Evolutionary conservation across 1,140 invertebrate genomes (phyloP), one percentile per base, ranked within the genome.

Genomic region (Monochamus saltuarius): DNA sequence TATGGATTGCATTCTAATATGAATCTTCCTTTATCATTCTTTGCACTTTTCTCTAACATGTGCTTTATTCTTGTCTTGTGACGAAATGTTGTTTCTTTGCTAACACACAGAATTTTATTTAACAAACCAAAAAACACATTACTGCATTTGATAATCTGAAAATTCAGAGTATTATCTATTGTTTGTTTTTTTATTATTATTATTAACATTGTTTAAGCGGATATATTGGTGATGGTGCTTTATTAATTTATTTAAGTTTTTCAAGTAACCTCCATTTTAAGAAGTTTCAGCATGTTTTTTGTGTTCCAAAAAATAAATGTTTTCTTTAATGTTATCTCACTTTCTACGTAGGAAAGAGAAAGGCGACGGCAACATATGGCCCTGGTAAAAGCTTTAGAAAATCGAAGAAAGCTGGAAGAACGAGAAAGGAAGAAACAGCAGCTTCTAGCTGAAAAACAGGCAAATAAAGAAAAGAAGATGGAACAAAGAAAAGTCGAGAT

Each of bases 311-410:
- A 29, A 29, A 29, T n/a, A 29, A 3, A 29, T 29, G 6, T 29
- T 29, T 29, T 29, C 22, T 29, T 29, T 29, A 29, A 29, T 29
- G 22, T 3, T 3, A 29, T 29, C 2, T 29, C 22, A 29, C 22
- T 29, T 54, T 47, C 56, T 62, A 47, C 10, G 22, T 70, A 96
- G 92, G 95, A 97, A 76, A 82, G 92, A 49, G 95, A 98, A 77
- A 82, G 95, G 73, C 82, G 92, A 70, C 82, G 93, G 39, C 94
- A 97, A 74, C 94, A 97, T 74, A 91, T 94, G 79, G 82, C 91
- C 1, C 79, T 96, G 37, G 89, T 98, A 14, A 87, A 94, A 29
- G 90, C 92, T 40, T 72, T 97, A 52, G 94, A 97, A 71, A 84
- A 86, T 50, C 84, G 93, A 3, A 87, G 93, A 57, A 87, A 89